These are phyloP conservation scores for Sinocyclocheilus maitianheensis DNA, from an alignment of 2,113 vertebrate genomes.

Conservation along the genomic window DNA sequence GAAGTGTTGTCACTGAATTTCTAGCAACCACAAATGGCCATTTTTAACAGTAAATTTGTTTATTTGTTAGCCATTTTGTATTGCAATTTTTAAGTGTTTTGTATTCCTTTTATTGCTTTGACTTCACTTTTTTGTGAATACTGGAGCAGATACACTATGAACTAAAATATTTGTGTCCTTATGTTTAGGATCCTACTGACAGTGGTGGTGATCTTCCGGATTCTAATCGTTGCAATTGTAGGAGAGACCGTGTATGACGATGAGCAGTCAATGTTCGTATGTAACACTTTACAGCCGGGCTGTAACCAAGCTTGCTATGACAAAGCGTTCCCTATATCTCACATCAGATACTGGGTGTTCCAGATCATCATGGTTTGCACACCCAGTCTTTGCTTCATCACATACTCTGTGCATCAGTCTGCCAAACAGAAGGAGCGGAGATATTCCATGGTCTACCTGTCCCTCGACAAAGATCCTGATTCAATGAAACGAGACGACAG, in stretches of 20 bases:
- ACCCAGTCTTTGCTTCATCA: constrained; percentile 92
- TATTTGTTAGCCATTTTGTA: too few relatives aligned
- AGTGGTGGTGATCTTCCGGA: constrained; percentile 94
- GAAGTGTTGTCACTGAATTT: too few relatives aligned
- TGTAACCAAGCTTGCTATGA: constrained; percentile 95
- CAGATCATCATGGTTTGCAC: constrained; percentile 96
- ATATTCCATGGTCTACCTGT: constrained; percentile 85
- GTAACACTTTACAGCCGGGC: constrained; percentile 91
- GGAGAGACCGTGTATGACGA: constrained; percentile 95
- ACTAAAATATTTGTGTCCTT: neutral
- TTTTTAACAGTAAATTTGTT: too few relatives aligned
- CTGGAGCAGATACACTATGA: neutral
- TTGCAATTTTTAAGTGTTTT: neutral
- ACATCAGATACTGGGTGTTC: constrained; percentile 94
- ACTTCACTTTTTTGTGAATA: neutral
- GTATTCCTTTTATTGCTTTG: neutral
- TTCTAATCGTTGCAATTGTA: constrained; percentile 91
- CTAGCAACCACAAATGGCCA: too few relatives aligned
- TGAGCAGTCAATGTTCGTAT: constrained; percentile 93
- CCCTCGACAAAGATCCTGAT: constrained; percentile 84
- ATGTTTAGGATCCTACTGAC: constrained; percentile 89
- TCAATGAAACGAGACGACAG: constrained; percentile 81
- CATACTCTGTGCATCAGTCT: constrained; percentile 91
- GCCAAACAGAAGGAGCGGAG: constrained; percentile 88
- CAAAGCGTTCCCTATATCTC: constrained; percentile 91